These are phyloP conservation scores for Scolanthus callimorphus DNA, from an alignment of 92 coral and sea anemone genomes.

Conservation along the genomic window DNA sequence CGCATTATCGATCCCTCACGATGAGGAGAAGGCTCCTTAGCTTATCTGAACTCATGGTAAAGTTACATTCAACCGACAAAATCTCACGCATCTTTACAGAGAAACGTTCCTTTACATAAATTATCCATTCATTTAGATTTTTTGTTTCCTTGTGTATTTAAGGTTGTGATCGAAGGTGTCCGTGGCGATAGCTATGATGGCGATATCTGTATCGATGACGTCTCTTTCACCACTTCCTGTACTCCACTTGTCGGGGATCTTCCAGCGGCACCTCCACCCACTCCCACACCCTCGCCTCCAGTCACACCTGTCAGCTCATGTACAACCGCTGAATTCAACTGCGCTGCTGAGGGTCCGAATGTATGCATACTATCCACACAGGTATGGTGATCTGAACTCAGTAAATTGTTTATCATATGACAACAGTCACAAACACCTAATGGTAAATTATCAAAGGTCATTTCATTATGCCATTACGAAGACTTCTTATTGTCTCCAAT, in stretches of 20 bases:
- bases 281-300: constrained; percentile 63
- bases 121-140: too few species aligned
- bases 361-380: constrained; percentile 74
- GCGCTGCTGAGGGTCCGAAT: constrained; percentile 77
- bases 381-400: too few species aligned
- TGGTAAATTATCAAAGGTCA: too few species aligned
- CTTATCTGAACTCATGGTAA: too few species aligned
- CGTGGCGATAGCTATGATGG: constrained; percentile 92
- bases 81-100: not conserved
- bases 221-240: constrained; percentile 82
- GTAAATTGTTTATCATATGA: too few species aligned
- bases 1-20: too few species aligned
- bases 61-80: too few species aligned
- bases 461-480: too few species aligned
- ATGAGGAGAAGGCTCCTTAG: too few species aligned
- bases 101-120: not conserved
- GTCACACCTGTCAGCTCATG: constrained; percentile 73
- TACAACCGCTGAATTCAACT: constrained; percentile 86
- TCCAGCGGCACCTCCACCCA: constrained; percentile 69
- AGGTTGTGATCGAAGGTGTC: constrained; percentile 90
- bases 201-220: constrained; percentile 91
- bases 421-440: too few species aligned
- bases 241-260: constrained; percentile 42
- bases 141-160: not conserved
- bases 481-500: too few species aligned